A percentile compares a stretch with the other conserved stretches of the same genome.
Conservation (phyloP, 2,888 invertebrate genomes). For the Nymphalis urticae region DNA sequence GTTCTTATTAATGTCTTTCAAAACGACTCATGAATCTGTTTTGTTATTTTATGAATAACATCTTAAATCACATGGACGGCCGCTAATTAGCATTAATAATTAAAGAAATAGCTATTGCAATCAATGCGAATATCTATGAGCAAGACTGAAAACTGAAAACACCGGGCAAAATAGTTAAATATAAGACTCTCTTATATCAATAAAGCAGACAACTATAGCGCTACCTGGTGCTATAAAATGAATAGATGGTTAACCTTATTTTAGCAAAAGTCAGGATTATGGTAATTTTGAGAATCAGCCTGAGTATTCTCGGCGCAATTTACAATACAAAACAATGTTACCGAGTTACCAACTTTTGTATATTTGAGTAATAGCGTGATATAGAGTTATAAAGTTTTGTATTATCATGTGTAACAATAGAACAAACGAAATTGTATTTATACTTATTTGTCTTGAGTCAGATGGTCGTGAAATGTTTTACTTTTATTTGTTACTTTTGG, state of each 20-base stretch:
- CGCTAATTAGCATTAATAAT: too few relatives aligned
- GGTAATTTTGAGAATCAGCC: conserved; percentile 52
- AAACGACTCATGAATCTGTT: too few relatives aligned
- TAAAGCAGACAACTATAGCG: background rate
- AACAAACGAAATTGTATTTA: conserved; percentile 17
- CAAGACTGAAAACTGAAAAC: too few relatives aligned
- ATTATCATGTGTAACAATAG: conserved; percentile 29
- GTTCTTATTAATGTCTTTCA: too few relatives aligned
- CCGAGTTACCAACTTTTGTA: conserved; percentile 29
- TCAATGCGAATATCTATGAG: too few relatives aligned
- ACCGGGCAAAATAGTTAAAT: too few relatives aligned
- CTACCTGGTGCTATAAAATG: conserved; percentile 9
- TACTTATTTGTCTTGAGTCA: conserved; percentile 23
- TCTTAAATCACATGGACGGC: too few relatives aligned
- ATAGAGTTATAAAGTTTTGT: conserved; percentile 31
- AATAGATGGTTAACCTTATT: conserved; percentile 37
- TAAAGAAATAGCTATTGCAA: too few relatives aligned
- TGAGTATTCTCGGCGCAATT: conserved; percentile 35
- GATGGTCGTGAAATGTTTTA: conserved; percentile 16
- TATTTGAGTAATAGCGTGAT: conserved; percentile 26
- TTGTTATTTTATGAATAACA: too few relatives aligned
- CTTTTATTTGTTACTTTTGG: background rate
- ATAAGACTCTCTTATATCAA: too few relatives aligned
- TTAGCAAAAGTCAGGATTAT: conserved; percentile 66
- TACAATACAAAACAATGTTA: conserved; percentile 38